Evolutionary conservation across 1,140 invertebrate genomes (phyloP), one percentile per base, ranked within the genome.

Genomic region (Ceratosolen fusciceps): DNA sequence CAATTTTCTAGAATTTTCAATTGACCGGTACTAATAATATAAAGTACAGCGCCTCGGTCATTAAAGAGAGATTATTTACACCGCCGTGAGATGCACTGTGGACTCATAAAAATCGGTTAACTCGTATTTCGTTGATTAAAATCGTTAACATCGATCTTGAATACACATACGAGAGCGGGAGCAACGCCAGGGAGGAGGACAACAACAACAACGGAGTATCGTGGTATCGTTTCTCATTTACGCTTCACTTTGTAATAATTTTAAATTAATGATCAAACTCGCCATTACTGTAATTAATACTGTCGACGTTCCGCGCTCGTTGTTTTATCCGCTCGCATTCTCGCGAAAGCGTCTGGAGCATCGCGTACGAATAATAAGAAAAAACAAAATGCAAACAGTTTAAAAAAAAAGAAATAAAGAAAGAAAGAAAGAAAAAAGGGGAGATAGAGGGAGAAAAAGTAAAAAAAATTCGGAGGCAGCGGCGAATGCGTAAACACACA

Each of bases 221-320:
- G 31, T 3, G 34, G 52, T 56, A 86, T 85, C 83, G 83, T 81
- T 65, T 84, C 81, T 80, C 78, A 74, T 81, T 84, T 81, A 84
- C 82, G 77, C 83, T 84, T 83, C 83, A 82, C 85, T 85, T 85
- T 86, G 79, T 82, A 83, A 84, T 79, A 80, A 81, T 80, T 85
- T 86, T 86, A 83, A 87, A 87, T 87, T 87, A 87, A 86, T 86
- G 87, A 87, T 85, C 85, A 86, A 82, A 77, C 60, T 77, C 82
- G 81, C 85, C 83, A 87, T 87, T 87, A 86, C 83, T 37, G 82
- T 84, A 84, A 87, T 87, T 86, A 87, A 86, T 87, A 80, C 81
- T 70, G 77, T 39, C 58, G 81, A 84, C 83, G 86, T 85, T 83
- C 83, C 83, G 82, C 82, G 82, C 82, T 74, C 56, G 54, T 71